Evolutionary conservation across 2,888 invertebrate genomes (phyloP).

Genomic region (Drosophila ezoana): DNA sequence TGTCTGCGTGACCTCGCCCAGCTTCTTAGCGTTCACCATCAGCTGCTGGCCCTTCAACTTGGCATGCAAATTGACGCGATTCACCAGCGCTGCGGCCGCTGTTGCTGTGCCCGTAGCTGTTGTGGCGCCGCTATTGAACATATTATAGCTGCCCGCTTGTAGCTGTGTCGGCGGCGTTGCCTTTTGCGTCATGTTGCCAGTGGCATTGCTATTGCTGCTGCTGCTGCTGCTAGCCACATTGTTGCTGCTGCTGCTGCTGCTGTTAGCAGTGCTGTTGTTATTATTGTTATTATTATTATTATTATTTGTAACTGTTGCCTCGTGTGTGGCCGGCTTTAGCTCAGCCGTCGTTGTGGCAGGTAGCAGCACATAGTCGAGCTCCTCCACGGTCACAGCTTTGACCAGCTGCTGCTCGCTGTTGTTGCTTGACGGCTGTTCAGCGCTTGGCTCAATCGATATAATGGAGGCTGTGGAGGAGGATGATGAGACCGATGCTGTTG

Average conservation of each 20-base stretch:
- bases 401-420: constrained; percentile 31
- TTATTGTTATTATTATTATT: constrained; percentile 14
- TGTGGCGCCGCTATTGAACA: constrained; percentile 54
- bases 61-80: constrained; percentile 64
- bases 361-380: constrained; percentile 64
- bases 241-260: constrained; percentile 8
- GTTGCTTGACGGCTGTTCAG: constrained; percentile 27
- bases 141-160: constrained; percentile 41
- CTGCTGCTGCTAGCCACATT: constrained; percentile 12
- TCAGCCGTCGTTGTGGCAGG: constrained; percentile 62
- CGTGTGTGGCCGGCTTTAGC: constrained; percentile 41
- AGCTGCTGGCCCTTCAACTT: constrained; percentile 75
- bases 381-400: constrained; percentile 53
- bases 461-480: constrained; percentile 66
- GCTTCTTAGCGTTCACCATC: constrained; percentile 76
- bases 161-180: constrained; percentile 2
- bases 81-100: constrained; percentile 55
- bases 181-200: constrained; percentile 18
- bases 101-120: constrained; percentile 15
- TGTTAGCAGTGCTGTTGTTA: constrained; percentile 11
- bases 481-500: constrained; percentile 57
- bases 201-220: constrained; percentile 17
- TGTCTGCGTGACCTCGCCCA: constrained; percentile 87
- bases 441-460: constrained; percentile 66
- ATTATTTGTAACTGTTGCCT: constrained; percentile 34